phyloP scores from a whole-genome alignment of 2,888 invertebrate genomes.

The Pachydiplax longipennis region DNA sequence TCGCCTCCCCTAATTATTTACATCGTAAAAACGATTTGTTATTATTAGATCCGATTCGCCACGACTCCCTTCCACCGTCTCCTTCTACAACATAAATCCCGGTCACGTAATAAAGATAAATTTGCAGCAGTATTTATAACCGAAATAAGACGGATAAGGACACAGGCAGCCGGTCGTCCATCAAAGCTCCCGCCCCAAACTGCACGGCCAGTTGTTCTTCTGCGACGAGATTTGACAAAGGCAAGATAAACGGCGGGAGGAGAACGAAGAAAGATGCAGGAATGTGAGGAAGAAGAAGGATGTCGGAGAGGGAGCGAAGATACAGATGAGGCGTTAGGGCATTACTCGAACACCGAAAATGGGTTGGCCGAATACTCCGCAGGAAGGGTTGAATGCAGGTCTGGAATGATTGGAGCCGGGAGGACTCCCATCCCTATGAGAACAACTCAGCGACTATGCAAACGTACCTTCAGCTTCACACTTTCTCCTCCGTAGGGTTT shows the following conservation, averaged over 20 bases:
- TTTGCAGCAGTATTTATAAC: background rate
- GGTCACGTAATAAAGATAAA: too few species aligned
- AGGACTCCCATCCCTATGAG: background rate
- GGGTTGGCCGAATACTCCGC: background rate
- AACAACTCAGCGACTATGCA: background rate
- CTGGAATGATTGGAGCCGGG: background rate
- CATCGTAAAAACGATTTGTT: too few species aligned
- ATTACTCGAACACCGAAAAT: background rate
- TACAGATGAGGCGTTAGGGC: background rate
- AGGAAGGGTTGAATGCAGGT: background rate
- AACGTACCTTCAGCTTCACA: background rate
- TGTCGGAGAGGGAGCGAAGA: background rate
- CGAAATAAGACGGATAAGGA: background rate
- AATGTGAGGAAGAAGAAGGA: background rate
- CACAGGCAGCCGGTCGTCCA: background rate
- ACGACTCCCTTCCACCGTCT: too few species aligned
- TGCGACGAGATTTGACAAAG: background rate
- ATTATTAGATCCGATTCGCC: too few species aligned
- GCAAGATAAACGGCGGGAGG: background rate
- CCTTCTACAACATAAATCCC: too few species aligned
- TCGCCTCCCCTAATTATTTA: too few species aligned
- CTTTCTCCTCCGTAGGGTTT: background rate
- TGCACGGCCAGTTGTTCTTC: background rate
- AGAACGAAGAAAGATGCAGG: background rate
- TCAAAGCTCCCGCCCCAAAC: background rate